Evolutionary conservation across 2,797 vertebrate genomes (phyloP).

Genomic region (Diplodus sargus): DNA sequence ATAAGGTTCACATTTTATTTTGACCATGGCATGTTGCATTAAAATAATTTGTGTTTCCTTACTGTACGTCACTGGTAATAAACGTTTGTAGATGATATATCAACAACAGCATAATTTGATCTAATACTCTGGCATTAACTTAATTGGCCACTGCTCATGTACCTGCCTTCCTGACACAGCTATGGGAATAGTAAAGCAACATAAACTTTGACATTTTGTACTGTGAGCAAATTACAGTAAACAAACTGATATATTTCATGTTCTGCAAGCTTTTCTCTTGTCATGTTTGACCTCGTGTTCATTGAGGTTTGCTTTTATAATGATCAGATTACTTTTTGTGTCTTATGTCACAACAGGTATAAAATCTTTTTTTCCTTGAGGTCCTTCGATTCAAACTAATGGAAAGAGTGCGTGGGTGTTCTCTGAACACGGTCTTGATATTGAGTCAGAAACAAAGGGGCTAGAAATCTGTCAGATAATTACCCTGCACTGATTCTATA

Average conservation of each 20-base stretch:
- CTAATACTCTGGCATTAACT: neutral
- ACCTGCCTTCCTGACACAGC: neutral
- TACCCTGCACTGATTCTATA: constrained; percentile 28
- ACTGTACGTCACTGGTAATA: neutral
- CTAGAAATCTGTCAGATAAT: neutral
- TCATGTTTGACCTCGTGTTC: constrained; percentile 13
- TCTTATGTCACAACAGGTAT: constrained; percentile 15
- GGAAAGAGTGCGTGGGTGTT: constrained; percentile 9
- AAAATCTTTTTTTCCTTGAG: constrained; percentile 3
- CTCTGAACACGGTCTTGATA: constrained; percentile 19
- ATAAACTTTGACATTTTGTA: neutral
- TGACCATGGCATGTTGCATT: neutral
- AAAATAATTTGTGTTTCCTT: neutral
- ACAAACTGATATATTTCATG: neutral
- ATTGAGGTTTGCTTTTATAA: constrained; percentile 16
- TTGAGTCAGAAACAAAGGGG: constrained; percentile 9
- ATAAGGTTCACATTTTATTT: neutral
- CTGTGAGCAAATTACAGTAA: neutral
- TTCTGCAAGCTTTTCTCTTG: neutral
- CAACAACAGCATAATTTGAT: neutral
- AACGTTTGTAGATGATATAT: neutral
- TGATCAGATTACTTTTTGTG: constrained; percentile 22
- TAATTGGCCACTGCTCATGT: neutral
- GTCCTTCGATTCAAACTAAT: constrained; percentile 1
- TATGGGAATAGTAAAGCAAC: neutral